These are phyloP conservation scores for Ryuthela nishihirai DNA, from an alignment of 2,888 invertebrate genomes.

Conservation along the genomic window DNA sequence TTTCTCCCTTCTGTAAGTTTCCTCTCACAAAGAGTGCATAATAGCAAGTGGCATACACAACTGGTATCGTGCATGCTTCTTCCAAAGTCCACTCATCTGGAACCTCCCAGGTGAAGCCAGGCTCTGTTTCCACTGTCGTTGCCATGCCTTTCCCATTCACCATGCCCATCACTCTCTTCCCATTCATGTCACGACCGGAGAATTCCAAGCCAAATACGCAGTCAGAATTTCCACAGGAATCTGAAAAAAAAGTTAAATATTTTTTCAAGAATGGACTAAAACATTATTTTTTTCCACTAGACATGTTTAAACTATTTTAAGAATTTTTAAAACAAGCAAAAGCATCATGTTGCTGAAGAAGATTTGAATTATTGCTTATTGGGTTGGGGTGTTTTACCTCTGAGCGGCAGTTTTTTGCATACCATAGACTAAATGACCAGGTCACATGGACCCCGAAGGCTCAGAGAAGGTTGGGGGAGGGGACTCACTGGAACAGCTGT, in stretches of 20 bases:
- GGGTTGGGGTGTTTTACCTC: no score
- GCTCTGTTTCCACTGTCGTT: slow-evolving; percentile 69
- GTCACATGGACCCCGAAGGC: no score
- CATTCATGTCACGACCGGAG: slow-evolving; percentile 70
- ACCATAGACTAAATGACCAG: no score
- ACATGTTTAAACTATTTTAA: no score
- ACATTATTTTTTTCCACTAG: no score
- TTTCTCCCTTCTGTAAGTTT: slow-evolving; percentile 44
- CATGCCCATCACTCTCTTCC: slow-evolving; percentile 87
- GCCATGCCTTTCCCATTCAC: slow-evolving; percentile 87
- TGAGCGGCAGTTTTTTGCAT: no score
- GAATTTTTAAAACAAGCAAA: no score
- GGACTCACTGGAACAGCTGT: no score
- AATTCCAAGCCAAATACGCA: slow-evolving; percentile 94
- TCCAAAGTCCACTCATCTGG: slow-evolving; percentile 54
- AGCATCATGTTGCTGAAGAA: no score
- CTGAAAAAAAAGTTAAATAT: slow-evolving; percentile 44
- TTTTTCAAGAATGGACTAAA: no score
- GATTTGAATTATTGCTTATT: no score
- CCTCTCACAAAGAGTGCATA: slow-evolving; percentile 56
- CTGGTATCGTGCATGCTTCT: slow-evolving; percentile 53
- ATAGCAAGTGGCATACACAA: slow-evolving; percentile 53
- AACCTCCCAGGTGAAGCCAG: slow-evolving; percentile 59
- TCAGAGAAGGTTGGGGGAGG: no score
- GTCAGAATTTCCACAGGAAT: slow-evolving; percentile 62